Evolutionary conservation across 2,113 vertebrate genomes (phyloP).

Genomic region (Sitta europaea): DNA sequence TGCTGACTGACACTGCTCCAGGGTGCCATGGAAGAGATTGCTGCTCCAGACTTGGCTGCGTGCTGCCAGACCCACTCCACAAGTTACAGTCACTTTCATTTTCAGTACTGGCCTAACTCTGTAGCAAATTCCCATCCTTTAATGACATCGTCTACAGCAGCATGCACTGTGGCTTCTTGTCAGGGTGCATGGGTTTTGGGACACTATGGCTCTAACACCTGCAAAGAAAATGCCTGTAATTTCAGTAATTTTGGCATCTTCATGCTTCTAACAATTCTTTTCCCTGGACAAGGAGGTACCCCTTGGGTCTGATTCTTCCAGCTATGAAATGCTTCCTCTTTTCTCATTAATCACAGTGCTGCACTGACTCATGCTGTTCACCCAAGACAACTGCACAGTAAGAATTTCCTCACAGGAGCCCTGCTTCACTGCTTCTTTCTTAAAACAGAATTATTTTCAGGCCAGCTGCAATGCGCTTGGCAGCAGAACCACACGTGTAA

Average conservation of each 20-base stretch:
- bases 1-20: rapidly evolving
- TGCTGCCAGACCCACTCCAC: not conserved
- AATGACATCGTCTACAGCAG: not conserved
- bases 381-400: not conserved
- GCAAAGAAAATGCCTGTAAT: not conserved
- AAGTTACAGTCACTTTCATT: not conserved
- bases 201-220: not conserved
- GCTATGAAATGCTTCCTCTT: not conserved
- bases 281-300: not conserved
- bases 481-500: not conserved
- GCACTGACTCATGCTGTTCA: not conserved
- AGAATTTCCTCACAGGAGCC: not conserved
- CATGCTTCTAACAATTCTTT: not conserved
- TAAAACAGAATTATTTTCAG: not conserved
- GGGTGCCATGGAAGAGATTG: not conserved
- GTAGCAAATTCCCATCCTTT: not conserved
- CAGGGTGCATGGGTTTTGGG: rapidly evolving
- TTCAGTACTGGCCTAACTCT: not conserved
- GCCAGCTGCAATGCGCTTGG: not conserved
- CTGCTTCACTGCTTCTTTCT: not conserved
- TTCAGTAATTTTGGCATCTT: not conserved
- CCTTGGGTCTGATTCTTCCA: not conserved
- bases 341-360: not conserved
- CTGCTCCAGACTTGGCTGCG: not conserved
- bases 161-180: not conserved